These are phyloP conservation scores for Sebastes minor DNA, from an alignment of 2,797 vertebrate genomes.

Conservation along the genomic window DNA sequence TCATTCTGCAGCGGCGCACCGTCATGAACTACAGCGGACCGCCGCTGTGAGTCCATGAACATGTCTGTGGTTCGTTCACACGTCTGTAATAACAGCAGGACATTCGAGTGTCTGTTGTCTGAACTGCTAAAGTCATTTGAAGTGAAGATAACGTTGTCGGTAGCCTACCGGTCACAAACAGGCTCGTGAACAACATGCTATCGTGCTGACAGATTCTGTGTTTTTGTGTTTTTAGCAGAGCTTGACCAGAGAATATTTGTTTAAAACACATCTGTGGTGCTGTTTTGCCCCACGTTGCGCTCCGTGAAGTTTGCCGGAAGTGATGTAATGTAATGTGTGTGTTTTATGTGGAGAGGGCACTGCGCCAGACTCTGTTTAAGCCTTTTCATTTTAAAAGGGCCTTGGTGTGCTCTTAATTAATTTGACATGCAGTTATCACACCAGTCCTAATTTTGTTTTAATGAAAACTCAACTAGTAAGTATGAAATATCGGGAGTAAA, in stretches of 20 bases:
- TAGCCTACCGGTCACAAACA: background rate
- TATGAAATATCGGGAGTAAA: background rate
- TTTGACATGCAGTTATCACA: too few species aligned
- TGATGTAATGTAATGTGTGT: too few species aligned
- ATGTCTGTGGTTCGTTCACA: background rate
- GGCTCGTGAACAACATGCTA: background rate
- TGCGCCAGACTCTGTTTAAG: background rate
- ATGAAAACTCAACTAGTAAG: too few species aligned
- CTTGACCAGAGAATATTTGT: background rate
- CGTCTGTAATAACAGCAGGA: background rate
- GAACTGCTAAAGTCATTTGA: background rate
- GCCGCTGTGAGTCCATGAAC: background rate
- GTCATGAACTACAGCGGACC: background rate
- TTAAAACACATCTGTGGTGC: background rate
- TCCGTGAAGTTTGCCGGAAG: background rate
- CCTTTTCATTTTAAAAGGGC: too few species aligned
- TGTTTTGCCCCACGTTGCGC: background rate
- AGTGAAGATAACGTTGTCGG: background rate
- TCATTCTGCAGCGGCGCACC: background rate
- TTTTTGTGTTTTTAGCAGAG: background rate
- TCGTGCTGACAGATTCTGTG: background rate
- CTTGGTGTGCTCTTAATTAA: too few species aligned
- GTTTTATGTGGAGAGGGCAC: background rate
- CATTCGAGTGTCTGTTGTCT: background rate
- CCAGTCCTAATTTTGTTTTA: too few species aligned